Evolutionary conservation across 2,797 vertebrate genomes (phyloP), one percentile per base, ranked within the genome.

Genomic region (Mormyrops attenuatus): DNA sequence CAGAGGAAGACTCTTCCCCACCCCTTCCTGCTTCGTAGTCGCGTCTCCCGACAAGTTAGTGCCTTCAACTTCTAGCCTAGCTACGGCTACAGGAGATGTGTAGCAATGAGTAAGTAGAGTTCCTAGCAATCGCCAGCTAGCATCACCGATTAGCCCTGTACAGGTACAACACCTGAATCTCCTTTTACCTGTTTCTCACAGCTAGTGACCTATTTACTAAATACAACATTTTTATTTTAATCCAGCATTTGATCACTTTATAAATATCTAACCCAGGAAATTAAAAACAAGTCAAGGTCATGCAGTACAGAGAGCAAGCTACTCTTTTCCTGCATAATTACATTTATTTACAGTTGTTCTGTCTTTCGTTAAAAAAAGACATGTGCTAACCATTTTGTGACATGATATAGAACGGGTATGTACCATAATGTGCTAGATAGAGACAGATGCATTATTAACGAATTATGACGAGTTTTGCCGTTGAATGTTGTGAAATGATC

Each of bases 201-300:
- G 92, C 91, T 92, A 90, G 89, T 94, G 92, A 93, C 93, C 94
- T 94, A 93, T 93, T 94, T 57, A 80, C 13, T 44, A 80, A 80
- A 1, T 80, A 80, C 17, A 38, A 44, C 4, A 41, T 20, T 20
- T 41, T n/a, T 80, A 80, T 52, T 26, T 52, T 17, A 52, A 85
- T 30, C 22, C 49, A 52, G 8, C n/a, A 49, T 22, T 22, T 47
- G 22, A 22, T 49, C 82, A 52, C 44, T 52, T 52, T 50, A 26
- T 13, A 50, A 52, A 26, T 26, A 49, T 52, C 44, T 50, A 22
- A 85, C 44, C 52, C 26, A 15, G 3, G 47, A 50, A 22, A 44
- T 49, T 22, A 85, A 50, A 49, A 85, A 50, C 3, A n/a, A 26
- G 41, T 85, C 9, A 47, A 11, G 44, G 7, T n/a, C 22, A 22